phyloP scores from a whole-genome alignment of 2,797 vertebrate species.

The Sus cebifrons region DNA sequence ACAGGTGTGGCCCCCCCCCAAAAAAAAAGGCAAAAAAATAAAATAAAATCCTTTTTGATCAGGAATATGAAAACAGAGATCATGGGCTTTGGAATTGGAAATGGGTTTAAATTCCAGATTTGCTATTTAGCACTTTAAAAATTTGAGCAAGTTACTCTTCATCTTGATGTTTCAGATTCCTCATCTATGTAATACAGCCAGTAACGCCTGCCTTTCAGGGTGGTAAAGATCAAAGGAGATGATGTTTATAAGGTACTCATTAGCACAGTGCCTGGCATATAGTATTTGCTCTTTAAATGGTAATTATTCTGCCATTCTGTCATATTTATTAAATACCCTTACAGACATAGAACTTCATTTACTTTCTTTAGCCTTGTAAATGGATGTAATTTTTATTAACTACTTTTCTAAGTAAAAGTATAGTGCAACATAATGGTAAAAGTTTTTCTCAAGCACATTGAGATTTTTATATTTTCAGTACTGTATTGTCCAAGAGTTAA shows the following conservation, averaged over 20 bases:
- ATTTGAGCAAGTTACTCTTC: not conserved
- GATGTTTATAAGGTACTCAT: not conserved
- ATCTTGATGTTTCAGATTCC: conserved; percentile 25
- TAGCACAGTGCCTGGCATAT: not conserved
- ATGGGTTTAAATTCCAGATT: conserved; percentile 23
- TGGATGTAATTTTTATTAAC: not conserved
- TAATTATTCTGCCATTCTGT: conserved; percentile 1
- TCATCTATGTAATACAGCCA: not conserved
- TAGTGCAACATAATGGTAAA: not conserved
- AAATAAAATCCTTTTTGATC: not conserved
- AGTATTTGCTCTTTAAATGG: conserved; percentile 36
- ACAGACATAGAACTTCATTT: not conserved
- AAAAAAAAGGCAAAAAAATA: too few species aligned
- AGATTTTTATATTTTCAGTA: conserved; percentile 20
- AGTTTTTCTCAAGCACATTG: conserved; percentile 7
- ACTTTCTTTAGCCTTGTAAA: conserved; percentile 23
- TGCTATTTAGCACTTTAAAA: not conserved
- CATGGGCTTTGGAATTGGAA: not conserved
- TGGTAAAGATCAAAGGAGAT: conserved; percentile 33
- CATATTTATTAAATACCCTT: not conserved
- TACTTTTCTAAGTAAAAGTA: not conserved
- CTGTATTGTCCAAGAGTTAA: conserved; percentile 40
- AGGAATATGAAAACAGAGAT: not conserved
- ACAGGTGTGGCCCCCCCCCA: too few species aligned
- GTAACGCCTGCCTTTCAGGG: not conserved